Base-by-base conservation (phyloP, 2,888 invertebrate genomes). In the Plagodis dolabraria region DNA sequence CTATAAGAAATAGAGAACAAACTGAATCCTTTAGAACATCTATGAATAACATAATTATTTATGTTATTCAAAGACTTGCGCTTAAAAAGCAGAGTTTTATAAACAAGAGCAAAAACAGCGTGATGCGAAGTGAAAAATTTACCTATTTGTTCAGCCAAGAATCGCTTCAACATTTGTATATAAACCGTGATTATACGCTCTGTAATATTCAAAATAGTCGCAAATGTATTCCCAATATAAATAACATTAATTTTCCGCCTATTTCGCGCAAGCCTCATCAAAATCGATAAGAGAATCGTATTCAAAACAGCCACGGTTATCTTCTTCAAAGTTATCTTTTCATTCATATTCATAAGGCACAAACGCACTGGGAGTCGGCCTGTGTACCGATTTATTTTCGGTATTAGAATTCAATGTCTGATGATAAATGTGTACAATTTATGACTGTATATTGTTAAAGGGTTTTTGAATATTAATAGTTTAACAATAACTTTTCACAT, bases 281-380 rank as follows among this genome's bases (percentile, higher is more conserved):
- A 49, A 67, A 71, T 69, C 71, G 68, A 71, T 69, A 69, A 53
- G 60, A 48, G 57, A 63, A 56, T 62, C 53, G 64, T 69, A 75
- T 77, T 71, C 77, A 72, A 79, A 82, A 86, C 83, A 86, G 85
- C 84, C 85, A 83, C 81, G 48, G 79, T 83, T 86, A 86, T 86
- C 86, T 83, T 74, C 75, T 76, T 76, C 69, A 66, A 79, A 81
- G 79, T 84, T 85, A 86, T 83, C 72, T 67, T 22, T 75, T 81
- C 79, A 87, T 89, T 77, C 84, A 87, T 90, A 90, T 89, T 89
- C 87, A 89, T 86, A 79, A 82, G 79, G 70, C 57, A 57, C 45
- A 47, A 56, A 51, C 53, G 60, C 52, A 59, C 59, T 46, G 36
- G 48, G 45, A 40, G 42, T 36, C n/a, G 43, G 63, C 53, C 53